Evolutionary conservation across 1,140 invertebrate species (phyloP), one percentile per base, ranked within the genome.

Genomic region (Euschistus heros): DNA sequence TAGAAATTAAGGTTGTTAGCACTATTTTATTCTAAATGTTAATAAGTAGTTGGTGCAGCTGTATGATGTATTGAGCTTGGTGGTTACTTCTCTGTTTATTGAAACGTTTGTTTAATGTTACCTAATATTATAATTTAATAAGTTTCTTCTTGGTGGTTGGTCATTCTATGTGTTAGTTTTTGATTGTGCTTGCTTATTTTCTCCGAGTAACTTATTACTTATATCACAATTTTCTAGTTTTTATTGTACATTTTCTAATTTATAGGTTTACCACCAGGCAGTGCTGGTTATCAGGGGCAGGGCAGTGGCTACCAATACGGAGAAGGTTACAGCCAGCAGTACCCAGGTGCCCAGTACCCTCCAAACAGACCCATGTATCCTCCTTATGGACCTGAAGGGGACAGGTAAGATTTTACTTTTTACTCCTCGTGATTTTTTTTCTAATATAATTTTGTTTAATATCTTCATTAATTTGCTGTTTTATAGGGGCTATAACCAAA

Each of bases 361-460:
- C 75, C 78, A 73, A 80, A 80, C 71, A 77, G 80, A 78, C 82
- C 83, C 69, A 83, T 86, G 69, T 86, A 86, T 76, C 84, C 84
- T 73, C 82, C 86, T 68, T 91, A 90, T 72, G 84, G 83, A 67
- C 81, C 84, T 33, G 86, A 87, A 70, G 80, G 80, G 37, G 83
- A 84, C 67, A 83, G 83, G 83, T 86, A 72, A 72, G 71, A 5
- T 24, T 20, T 54, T 20, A 2, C 52, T 54, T 24, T 2, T 54
- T 10, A 2, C 22, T 54, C 13, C 52, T 10, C 1, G 55, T 33
- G 14, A 42, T 64, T 14, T 47, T 26, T n/a, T 20, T 60, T 47
- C 20, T 55, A 30, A 5, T 44, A 10, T 44, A 10, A 10, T 44
- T 44, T 44, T 44, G 42, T 47, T 4, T 50, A 8, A 20, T 50